Percentiles rank a stretch among this genome's conserved stretches.
These are phyloP conservation scores for Pangasianodon gigas DNA, from an alignment of 2,113 vertebrate species.

Conservation along the genomic window DNA sequence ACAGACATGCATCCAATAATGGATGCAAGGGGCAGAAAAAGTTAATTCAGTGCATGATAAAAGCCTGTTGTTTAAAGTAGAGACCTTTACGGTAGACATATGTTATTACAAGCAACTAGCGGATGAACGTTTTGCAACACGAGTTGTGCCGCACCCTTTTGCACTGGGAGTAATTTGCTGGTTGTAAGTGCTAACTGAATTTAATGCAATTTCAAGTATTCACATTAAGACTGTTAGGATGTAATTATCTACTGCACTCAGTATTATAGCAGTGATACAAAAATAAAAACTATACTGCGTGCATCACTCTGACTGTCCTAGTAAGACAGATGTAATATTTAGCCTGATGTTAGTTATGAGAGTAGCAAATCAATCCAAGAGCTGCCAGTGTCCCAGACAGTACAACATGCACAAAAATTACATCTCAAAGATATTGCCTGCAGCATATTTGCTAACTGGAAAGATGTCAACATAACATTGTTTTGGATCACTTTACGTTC, in stretches of 20 bases:
- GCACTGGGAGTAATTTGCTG: background rate
- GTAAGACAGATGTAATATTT: background rate
- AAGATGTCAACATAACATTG: background rate
- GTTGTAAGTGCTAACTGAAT: background rate
- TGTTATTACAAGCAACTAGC: background rate
- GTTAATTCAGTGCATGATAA: background rate
- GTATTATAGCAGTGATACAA: slow-evolving; percentile 1
- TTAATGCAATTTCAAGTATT: background rate
- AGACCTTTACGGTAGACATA: background rate
- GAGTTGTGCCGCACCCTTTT: background rate
- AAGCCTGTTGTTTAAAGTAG: background rate
- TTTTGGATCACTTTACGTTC: background rate
- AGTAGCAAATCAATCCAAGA: background rate
- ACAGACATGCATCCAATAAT: background rate
- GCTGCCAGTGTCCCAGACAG: background rate
- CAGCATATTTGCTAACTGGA: background rate
- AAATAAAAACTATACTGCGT: background rate
- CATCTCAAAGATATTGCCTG: background rate
- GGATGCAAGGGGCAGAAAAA: background rate
- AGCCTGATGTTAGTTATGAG: background rate
- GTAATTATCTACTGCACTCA: background rate
- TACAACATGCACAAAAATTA: background rate
- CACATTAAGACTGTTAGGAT: background rate
- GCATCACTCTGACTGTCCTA: background rate
- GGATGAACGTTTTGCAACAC: background rate